Conservation (phyloP, 2,113 vertebrate genomes). For the Siphamia tubifer region DNA sequence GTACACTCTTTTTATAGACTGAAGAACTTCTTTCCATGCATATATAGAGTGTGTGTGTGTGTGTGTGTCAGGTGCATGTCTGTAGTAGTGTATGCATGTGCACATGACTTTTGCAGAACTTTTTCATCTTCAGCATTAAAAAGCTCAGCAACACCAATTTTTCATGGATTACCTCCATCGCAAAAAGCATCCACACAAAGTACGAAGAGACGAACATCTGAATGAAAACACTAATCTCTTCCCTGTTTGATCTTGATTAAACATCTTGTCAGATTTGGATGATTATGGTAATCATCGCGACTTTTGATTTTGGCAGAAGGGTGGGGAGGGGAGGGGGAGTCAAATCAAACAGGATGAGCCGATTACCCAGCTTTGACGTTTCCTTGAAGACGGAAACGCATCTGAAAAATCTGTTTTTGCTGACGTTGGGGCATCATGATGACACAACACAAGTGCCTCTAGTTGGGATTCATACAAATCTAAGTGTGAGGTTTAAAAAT, state of each 20-base stretch:
- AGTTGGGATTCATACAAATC: slow-evolving; percentile 10
- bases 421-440: slow-evolving; percentile 19
- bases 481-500: slow-evolving; percentile 30
- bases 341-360: slow-evolving; percentile 61
- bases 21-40: background rate
- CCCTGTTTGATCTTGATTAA: slow-evolving; percentile 70
- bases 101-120: background rate
- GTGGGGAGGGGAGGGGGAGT: slow-evolving; percentile 3
- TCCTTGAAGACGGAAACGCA: slow-evolving; percentile 64
- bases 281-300: slow-evolving; percentile 65
- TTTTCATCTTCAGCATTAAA: slow-evolving; percentile 5
- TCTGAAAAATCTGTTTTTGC: slow-evolving; percentile 42
- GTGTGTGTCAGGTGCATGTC: background rate
- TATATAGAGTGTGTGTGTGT: background rate
- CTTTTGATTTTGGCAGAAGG: slow-evolving; percentile 51
- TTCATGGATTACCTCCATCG: slow-evolving; percentile 50
- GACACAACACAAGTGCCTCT: slow-evolving; percentile 34
- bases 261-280: slow-evolving; percentile 71
- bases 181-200: slow-evolving; percentile 21
- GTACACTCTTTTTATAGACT: background rate
- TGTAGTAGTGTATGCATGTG: background rate
- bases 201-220: slow-evolving; percentile 17
- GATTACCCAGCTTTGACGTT: slow-evolving; percentile 60
- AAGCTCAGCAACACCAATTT: slow-evolving; percentile 21
- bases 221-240: slow-evolving; percentile 66